Base-by-base conservation (phyloP, 1,140 invertebrate species). In the Musca domestica region DNA sequence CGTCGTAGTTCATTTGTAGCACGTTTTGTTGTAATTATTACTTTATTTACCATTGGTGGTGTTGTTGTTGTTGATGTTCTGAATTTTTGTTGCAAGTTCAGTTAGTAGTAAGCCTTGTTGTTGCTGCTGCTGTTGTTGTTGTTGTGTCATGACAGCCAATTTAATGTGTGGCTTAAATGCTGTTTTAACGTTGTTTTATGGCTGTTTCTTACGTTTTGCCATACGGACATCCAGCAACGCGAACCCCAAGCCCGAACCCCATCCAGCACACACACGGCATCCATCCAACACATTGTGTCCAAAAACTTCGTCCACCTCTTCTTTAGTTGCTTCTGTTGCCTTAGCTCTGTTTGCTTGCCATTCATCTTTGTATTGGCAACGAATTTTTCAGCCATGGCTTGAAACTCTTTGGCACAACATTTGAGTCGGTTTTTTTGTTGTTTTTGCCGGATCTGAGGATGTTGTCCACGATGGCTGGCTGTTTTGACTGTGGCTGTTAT, bases 161-260 rank as follows among this genome's bases (percentile, higher is more conserved):
- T 63, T 63, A 41, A 46, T 63, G 27, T 46, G 58, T 63, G 58
- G 27, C 27, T 63, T 63, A 63, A 41, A 46, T 63, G 58, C 27
- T 63, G 58, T 63, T 63, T 63, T 63, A 63, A 63, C 34, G 41
- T 63, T 34, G 52, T 56, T 56, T 56, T 56, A 56, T 56, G 52
- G 23, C 27, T 56, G n/a, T n/a, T n/a, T n/a, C n/a, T n/a, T n/a
- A n/a, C n/a, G n/a, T n/a, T n/a, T n/a, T n/a, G n/a, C n/a, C n/a
- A n/a, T n/a, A n/a, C n/a, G n/a, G n/a, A n/a, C n/a, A n/a, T n/a
- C n/a, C n/a, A n/a, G n/a, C n/a, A n/a, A n/a, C n/a, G n/a, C n/a
- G n/a, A n/a, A n/a, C n/a, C n/a, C n/a, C n/a, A n/a, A n/a, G n/a
- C n/a, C n/a, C n/a, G n/a, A n/a, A n/a, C n/a, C n/a, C n/a, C n/a